Base-by-base conservation (phyloP, 1,140 invertebrate species). In the Drosophila mojavensis region DNA sequence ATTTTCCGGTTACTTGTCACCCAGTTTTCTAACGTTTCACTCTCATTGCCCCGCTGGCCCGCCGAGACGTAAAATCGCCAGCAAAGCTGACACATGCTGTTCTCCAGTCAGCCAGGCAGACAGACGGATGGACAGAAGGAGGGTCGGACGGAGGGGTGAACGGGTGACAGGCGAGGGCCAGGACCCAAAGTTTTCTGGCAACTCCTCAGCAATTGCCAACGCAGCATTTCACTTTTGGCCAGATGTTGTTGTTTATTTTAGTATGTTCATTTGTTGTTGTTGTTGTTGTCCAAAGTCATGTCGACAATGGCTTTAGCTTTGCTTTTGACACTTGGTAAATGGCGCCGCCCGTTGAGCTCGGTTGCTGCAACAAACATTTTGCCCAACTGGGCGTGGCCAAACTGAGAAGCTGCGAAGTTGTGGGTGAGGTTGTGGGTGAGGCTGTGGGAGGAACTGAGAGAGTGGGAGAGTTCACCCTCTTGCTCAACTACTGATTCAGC, bases 281-380 rank as follows among this genome's bases (percentile, higher is more conserved):
- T 81, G 72, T 81, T 90, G 86, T 85, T 77, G 79, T 80, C 80
- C 82, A 73, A 90, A 90, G 82, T 90, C 88, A 90, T 90, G 88
- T 90, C 80, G 88, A 90, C 88, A 90, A 90, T 91, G 79, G 88
- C 82, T 90, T 88, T 90, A 90, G 88, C 88, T 90, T 90, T 90
- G 88, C 88, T 90, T 90, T 88, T 90, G 88, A 90, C 88, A 90
- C 88, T 90, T 91, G 83, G 88, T 88, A 90, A 90, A 91, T 88
- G 88, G 88, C 80, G 86, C 88, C 86, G 80, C 88, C 88, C 78
- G 88, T 78, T 88, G 84, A 78, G 85, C 75, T 55, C 67, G 30
- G 61, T 26, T 20, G 68, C 79, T 75, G 83, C 79, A 86, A 71
- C 83, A 66, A 80, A 66, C 78, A 81, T 67, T 75, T 39, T 67